Evolutionary conservation across 2,113 vertebrate genomes (phyloP).

Genomic region (Pollimyrus isidori): DNA sequence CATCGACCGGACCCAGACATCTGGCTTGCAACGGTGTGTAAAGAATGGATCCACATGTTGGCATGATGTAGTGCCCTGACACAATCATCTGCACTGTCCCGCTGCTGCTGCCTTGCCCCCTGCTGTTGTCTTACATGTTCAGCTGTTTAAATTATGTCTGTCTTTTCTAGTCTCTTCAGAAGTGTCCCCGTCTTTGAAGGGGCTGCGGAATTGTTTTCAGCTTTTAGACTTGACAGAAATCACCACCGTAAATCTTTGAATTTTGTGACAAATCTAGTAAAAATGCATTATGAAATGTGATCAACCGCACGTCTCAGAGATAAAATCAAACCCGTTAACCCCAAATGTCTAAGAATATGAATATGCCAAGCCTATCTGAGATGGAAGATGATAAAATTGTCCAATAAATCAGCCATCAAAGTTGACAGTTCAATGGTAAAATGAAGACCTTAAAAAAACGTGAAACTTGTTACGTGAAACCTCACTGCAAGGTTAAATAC

Average conservation of each 20-base stretch:
- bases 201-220: background rate
- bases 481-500: background rate
- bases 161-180: background rate
- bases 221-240: background rate
- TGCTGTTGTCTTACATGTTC: background rate
- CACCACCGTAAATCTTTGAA: background rate
- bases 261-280: background rate
- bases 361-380: background rate
- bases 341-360: background rate
- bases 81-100: background rate
- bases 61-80: background rate
- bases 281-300: background rate
- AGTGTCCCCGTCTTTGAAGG: background rate
- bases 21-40: background rate
- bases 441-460: background rate
- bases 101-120: background rate
- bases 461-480: background rate
- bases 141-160: background rate
- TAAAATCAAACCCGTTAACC: background rate
- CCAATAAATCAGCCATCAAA: background rate
- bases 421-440: background rate
- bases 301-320: background rate
- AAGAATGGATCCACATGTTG: background rate
- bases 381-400: background rate
- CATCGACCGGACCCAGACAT: background rate